These are phyloP conservation scores for Spermophilus dauricus DNA, from an alignment of 2,113 vertebrate genomes.

Conservation along the genomic window DNA sequence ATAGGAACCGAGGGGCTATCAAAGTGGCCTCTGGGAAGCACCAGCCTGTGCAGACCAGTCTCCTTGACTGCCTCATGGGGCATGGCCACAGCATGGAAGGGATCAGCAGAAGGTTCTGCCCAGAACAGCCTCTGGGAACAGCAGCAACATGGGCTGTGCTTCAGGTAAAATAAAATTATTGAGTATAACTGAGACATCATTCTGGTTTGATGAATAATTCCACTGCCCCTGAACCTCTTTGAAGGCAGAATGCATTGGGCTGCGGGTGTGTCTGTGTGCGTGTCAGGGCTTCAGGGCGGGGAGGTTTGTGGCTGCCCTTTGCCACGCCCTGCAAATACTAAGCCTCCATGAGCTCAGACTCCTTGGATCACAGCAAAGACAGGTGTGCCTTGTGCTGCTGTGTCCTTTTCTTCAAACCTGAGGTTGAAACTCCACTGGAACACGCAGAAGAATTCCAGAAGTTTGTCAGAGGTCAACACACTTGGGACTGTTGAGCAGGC, in stretches of 20 bases:
- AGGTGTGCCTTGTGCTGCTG: no score
- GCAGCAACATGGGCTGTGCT: background rate
- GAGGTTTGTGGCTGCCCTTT: background rate
- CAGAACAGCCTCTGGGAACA: background rate
- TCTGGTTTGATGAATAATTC: background rate
- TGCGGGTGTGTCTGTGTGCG: background rate
- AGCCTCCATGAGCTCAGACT: background rate
- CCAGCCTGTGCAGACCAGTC: background rate
- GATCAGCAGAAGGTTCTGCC: background rate
- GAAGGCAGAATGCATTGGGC: background rate
- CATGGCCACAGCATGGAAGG: background rate
- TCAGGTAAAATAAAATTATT: background rate
- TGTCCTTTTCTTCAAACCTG: background rate
- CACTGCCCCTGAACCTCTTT: background rate
- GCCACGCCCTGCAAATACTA: background rate
- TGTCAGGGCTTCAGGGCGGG: background rate
- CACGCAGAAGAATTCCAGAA: background rate
- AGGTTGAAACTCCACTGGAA: background rate
- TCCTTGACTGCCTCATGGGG: background rate
- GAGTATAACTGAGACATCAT: background rate
- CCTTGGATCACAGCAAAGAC: background rate
- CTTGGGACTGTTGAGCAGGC: background rate
- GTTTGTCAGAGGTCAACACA: constrained; percentile 16
- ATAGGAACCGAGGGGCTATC: background rate
- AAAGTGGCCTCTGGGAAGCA: background rate